These are phyloP conservation scores for Nyctalus aviator DNA, from an alignment of 2,797 vertebrate genomes.

Conservation along the genomic window DNA sequence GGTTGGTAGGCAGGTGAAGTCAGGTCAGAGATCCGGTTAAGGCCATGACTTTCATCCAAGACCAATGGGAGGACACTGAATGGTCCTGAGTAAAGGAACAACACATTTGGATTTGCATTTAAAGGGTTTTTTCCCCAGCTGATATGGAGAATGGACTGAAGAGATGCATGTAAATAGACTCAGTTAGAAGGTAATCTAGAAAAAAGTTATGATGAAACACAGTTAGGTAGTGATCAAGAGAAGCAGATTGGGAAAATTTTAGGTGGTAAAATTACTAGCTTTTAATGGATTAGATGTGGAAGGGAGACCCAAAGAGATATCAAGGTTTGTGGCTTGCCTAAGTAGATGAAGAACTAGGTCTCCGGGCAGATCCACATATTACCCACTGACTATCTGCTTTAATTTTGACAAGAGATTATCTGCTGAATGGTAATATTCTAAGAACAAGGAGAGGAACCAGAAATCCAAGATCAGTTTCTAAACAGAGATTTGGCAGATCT, in stretches of 20 bases:
- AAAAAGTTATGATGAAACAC: not conserved
- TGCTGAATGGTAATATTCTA: not conserved
- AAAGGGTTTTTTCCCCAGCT: not conserved
- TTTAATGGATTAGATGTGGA: not conserved
- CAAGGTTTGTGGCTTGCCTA: not conserved
- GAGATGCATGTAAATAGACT: not conserved
- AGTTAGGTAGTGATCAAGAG: not conserved
- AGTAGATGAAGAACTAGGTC: not conserved
- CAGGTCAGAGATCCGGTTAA: not conserved
- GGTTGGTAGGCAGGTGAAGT: not conserved
- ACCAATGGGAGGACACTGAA: not conserved
- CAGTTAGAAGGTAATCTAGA: not conserved
- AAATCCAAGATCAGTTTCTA: not conserved
- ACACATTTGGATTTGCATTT: not conserved
- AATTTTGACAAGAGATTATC: not conserved
- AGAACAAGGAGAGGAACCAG: not conserved
- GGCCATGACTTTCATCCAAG: not conserved
- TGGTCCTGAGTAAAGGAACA: not conserved
- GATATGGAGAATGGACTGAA: not conserved
- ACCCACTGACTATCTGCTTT: not conserved
- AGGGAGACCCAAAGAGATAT: not conserved
- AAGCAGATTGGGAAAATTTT: not conserved
- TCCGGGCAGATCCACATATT: not conserved
- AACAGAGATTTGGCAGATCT: not conserved
- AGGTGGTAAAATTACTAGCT: not conserved